Evolutionary conservation across 2,888 invertebrate species (phyloP).

Genomic region (Ditula angustiorana): DNA sequence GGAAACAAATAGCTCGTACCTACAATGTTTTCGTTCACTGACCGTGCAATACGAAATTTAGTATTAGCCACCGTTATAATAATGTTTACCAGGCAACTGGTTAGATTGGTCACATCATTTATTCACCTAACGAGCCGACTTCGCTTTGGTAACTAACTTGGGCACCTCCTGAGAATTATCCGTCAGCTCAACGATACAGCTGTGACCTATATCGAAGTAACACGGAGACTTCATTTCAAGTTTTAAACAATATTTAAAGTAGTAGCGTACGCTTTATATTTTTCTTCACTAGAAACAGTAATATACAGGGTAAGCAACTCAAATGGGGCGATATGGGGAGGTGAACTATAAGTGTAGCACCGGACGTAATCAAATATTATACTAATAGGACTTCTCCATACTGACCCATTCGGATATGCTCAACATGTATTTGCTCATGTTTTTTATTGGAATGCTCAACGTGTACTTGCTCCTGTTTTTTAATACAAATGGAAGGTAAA

Average conservation of each 20-base stretch:
- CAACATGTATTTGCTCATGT: too few relatives aligned
- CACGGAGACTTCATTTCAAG: neutral
- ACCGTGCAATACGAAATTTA: conserved; percentile 68
- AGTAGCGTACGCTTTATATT: neutral
- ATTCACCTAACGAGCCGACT: conserved; percentile 30
- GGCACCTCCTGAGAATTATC: conserved; percentile 13
- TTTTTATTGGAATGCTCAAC: too few relatives aligned
- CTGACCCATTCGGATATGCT: too few relatives aligned
- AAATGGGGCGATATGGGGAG: too few relatives aligned
- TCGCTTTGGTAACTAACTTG: conserved; percentile 3
- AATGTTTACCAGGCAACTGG: neutral
- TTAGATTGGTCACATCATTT: conserved; percentile 22
- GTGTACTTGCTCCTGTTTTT: too few relatives aligned
- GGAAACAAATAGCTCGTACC: conserved; percentile 45
- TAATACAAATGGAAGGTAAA: too few relatives aligned
- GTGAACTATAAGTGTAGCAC: too few relatives aligned
- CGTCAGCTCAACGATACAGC: conserved; percentile 2
- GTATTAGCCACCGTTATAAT: conserved; percentile 42
- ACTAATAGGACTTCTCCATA: too few relatives aligned
- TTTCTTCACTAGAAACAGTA: too few relatives aligned
- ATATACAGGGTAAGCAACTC: too few relatives aligned
- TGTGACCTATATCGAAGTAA: conserved; percentile 27
- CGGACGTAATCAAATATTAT: too few relatives aligned
- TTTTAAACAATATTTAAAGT: neutral
- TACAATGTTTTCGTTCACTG: conserved; percentile 70